Conservation (phyloP, 1,140 invertebrate species). For the Cyclina sinensis region DNA sequence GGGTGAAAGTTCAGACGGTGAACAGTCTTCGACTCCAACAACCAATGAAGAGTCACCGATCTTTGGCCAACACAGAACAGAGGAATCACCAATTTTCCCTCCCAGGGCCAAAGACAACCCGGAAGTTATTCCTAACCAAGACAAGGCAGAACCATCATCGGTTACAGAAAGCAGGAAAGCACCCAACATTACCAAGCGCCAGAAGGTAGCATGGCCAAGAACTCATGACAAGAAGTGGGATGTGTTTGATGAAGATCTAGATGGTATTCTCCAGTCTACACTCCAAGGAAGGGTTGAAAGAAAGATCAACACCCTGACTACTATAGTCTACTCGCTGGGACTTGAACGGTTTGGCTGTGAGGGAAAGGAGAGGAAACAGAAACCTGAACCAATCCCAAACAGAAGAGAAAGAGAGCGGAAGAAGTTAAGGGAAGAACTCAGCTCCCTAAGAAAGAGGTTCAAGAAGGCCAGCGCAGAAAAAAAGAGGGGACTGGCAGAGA, state of each 20-base stretch:
- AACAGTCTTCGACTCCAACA: neutral
- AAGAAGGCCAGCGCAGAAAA: neutral
- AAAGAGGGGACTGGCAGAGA: neutral
- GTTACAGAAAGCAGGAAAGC: slow-evolving; percentile 15
- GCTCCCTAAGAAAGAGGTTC: neutral
- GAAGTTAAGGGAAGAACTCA: slow-evolving; percentile 16
- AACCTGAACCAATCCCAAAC: slow-evolving; percentile 17
- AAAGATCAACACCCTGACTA: neutral
- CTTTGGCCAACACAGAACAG: neutral
- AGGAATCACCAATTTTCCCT: too few species aligned
- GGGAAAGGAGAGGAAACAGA: neutral
- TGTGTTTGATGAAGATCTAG: neutral
- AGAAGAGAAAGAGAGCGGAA: neutral
- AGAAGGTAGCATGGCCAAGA: slow-evolving; percentile 7
- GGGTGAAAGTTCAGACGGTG: neutral
- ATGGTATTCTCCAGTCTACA: neutral
- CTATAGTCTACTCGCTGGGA: neutral
- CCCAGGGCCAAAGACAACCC: too few species aligned
- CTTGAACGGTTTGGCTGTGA: neutral
- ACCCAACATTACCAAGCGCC: neutral
- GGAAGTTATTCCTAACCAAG: too few species aligned
- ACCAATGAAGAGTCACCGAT: neutral
- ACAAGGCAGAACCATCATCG: too few species aligned
- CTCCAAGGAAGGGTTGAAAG: slow-evolving; percentile 19
- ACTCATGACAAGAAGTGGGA: slow-evolving; percentile 17